Percentiles rank a stretch among this genome's conserved stretches.
phyloP scores from a whole-genome alignment of 2,797 vertebrate genomes.

The Falco peregrinus region DNA sequence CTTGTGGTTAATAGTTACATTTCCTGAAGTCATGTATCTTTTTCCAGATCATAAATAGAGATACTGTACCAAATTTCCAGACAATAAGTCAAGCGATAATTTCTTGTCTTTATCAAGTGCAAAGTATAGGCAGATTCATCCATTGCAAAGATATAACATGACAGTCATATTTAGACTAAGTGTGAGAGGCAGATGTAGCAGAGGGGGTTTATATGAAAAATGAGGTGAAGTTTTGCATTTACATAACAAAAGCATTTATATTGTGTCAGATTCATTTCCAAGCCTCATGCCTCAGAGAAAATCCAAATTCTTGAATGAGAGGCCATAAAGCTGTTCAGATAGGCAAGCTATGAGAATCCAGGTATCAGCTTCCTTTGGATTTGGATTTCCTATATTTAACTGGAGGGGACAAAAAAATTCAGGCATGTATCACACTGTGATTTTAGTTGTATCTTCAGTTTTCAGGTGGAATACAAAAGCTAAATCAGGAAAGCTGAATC shows the following conservation, averaged over 20 bases:
- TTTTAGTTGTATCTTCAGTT: neutral
- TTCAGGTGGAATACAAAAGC: neutral
- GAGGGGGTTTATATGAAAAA: neutral
- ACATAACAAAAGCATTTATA: neutral
- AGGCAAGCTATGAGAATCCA: neutral
- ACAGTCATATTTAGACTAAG: neutral
- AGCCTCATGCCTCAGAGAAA: neutral
- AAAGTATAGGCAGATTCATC: neutral
- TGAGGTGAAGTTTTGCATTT: neutral
- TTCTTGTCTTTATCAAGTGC: neutral
- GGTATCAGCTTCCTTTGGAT: neutral
- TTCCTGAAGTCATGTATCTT: neutral
- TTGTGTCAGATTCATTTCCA: neutral
- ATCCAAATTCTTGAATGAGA: neutral
- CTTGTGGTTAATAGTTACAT: neutral
- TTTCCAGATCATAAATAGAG: neutral
- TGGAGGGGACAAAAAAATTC: neutral
- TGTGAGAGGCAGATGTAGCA: neutral
- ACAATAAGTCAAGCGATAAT: neutral
- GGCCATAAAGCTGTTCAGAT: neutral
- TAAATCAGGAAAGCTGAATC: neutral
- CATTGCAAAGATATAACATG: neutral
- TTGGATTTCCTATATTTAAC: neutral
- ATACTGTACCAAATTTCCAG: neutral
- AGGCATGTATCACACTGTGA: neutral